Conservation (phyloP, 1,140 invertebrate species). For the Mycetomoellerius zeteki region DNA sequence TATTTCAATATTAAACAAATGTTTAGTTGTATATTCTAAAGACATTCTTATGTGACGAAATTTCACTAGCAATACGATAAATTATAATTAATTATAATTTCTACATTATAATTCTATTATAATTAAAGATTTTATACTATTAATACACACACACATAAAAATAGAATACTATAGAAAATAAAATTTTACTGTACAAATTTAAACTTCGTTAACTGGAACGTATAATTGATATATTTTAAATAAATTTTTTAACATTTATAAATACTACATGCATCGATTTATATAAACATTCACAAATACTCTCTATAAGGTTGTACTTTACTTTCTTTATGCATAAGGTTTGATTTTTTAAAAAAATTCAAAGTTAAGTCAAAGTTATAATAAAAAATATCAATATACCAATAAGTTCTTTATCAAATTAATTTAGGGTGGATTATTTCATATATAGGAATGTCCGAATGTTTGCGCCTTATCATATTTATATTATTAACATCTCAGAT, state of each 20-base stretch:
- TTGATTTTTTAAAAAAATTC: too few species aligned
- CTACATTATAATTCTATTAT: neutral
- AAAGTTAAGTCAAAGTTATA: too few species aligned
- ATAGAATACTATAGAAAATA: neutral
- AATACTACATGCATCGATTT: neutral
- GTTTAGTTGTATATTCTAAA: neutral
- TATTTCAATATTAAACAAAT: neutral
- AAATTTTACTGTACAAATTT: neutral
- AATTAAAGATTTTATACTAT: neutral
- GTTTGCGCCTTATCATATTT: too few species aligned
- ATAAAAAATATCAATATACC: too few species aligned
- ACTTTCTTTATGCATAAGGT: neutral
- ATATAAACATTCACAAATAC: neutral
- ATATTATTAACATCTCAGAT: too few species aligned
- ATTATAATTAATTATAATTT: neutral
- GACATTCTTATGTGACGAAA: neutral
- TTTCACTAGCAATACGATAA: neutral
- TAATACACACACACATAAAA: constrained; percentile 20
- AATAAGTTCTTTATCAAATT: too few species aligned
- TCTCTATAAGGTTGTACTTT: neutral
- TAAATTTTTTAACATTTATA: neutral
- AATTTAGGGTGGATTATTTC: too few species aligned
- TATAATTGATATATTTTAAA: neutral
- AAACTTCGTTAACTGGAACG: neutral
- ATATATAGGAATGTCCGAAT: too few species aligned